Evolutionary conservation across 2,113 vertebrate species (phyloP).

Genomic region (Lampris incognitus): DNA sequence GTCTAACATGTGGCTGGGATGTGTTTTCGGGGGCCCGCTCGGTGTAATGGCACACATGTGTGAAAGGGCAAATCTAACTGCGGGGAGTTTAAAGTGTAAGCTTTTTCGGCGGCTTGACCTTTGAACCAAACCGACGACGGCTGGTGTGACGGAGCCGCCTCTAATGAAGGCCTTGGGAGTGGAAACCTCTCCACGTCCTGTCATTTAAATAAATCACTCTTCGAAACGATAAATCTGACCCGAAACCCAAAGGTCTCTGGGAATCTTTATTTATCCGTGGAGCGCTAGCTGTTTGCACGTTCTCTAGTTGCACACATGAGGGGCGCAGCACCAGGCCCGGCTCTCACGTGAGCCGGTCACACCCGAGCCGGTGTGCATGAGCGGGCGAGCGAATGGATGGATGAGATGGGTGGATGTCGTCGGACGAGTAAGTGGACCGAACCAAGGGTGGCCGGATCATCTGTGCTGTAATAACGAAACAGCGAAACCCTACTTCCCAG

Average conservation of each 20-base stretch:
- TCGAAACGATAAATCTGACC: conserved; percentile 54
- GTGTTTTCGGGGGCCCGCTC: conserved; percentile 58
- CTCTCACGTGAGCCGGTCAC: not conserved
- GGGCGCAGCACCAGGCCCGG: not conserved
- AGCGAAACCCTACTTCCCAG: too few relatives aligned
- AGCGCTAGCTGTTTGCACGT: conserved; percentile 34
- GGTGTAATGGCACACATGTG: conserved; percentile 75
- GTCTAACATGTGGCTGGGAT: conserved; percentile 67
- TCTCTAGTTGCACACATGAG: conserved; percentile 15
- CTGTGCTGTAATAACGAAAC: too few relatives aligned
- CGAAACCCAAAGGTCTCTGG: conserved; percentile 20
- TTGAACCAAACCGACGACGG: conserved; percentile 68
- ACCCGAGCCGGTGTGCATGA: not conserved
- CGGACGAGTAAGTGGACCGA: too few relatives aligned
- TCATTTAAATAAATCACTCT: conserved; percentile 64
- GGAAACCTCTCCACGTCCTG: conserved; percentile 46
- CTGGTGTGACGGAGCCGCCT: conserved; percentile 57
- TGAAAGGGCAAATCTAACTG: conserved; percentile 65
- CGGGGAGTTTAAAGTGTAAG: conserved; percentile 60
- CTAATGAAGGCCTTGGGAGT: conserved; percentile 70
- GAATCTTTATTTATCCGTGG: conserved; percentile 45
- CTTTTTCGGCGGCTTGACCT: conserved; percentile 69
- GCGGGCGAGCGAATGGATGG: not conserved
- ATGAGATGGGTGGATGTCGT: not conserved
- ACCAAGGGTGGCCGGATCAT: too few relatives aligned